Percentiles rank a stretch among this genome's conserved stretches.
These are phyloP conservation scores for Agonopterix subpropinquella DNA, from an alignment of 2,888 invertebrate species.

Conservation along the genomic window DNA sequence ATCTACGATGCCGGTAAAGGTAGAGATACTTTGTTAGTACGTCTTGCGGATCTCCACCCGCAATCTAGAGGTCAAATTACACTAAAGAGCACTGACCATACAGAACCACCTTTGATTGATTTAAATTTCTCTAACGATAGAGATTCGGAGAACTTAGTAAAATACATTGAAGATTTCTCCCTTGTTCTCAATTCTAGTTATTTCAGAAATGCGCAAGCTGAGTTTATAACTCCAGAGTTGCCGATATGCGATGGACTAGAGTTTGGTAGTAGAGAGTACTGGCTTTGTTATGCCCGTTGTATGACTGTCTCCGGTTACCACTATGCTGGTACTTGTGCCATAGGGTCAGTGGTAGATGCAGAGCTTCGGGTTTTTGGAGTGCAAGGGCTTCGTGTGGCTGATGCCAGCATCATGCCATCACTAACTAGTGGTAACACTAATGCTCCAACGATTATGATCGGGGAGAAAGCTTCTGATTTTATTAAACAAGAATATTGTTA, in stretches of 20 bases:
- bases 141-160: conserved; percentile 54
- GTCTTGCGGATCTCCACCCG: conserved; percentile 41
- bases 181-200: conserved; percentile 45
- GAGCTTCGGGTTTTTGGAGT: conserved; percentile 78
- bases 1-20: conserved; percentile 12
- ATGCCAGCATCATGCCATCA: conserved; percentile 84
- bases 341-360: conserved; percentile 77
- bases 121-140: conserved; percentile 66
- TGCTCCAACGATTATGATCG: conserved; percentile 85
- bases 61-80: conserved; percentile 68
- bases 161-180: conserved; percentile 38
- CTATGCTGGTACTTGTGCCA: conserved; percentile 38
- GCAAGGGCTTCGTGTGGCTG: conserved; percentile 78
- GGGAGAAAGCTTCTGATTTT: conserved; percentile 67
- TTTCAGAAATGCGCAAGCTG: conserved; percentile 39
- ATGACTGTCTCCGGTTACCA: conserved; percentile 78
- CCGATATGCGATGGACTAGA: conserved; percentile 23
- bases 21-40: conserved; percentile 5
- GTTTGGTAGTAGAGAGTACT: conserved; percentile 30
- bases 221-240: conserved; percentile 14
- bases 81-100: conserved; percentile 68
- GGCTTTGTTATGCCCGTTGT: conserved; percentile 33
- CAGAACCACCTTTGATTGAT: conserved; percentile 71
- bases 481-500: conserved; percentile 12
- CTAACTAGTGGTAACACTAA: conserved; percentile 84